Evolutionary conservation across 2,888 invertebrate genomes (phyloP).

Genomic region (Palloptera scutellata): DNA sequence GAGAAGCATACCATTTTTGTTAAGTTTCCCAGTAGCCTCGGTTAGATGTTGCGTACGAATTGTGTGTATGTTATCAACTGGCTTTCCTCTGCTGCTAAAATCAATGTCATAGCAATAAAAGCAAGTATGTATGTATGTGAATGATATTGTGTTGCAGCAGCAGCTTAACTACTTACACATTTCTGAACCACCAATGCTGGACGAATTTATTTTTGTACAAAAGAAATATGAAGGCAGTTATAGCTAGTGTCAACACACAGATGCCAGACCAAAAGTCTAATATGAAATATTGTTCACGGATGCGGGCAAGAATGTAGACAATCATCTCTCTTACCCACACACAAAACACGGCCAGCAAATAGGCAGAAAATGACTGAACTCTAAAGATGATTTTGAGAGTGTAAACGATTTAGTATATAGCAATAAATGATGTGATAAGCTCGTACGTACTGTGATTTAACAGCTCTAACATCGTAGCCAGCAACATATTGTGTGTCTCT

Average conservation of each 20-base stretch:
- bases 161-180: constrained; percentile 47
- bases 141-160: too few species aligned
- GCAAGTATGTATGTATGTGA: background rate
- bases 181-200: constrained; percentile 52
- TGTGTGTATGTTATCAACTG: constrained; percentile 9
- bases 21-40: too few species aligned
- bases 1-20: too few species aligned
- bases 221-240: constrained; percentile 51
- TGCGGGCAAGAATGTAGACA: constrained; percentile 50
- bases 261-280: constrained; percentile 57
- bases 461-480: constrained; percentile 47
- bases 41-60: constrained; percentile 10
- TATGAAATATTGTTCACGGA: constrained; percentile 52
- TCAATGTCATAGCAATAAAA: background rate
- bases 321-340: constrained; percentile 55
- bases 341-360: constrained; percentile 47
- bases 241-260: constrained; percentile 49
- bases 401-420: background rate
- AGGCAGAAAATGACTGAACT: constrained; percentile 50
- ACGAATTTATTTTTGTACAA: constrained; percentile 52
- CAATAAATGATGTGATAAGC: background rate
- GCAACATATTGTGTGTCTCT: constrained; percentile 45
- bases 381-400: constrained; percentile 31
- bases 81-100: background rate
- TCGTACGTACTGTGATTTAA: constrained; percentile 49